These are phyloP conservation scores for Brachionus rubens DNA, from an alignment of 1,140 invertebrate species.

Conservation along the genomic window DNA sequence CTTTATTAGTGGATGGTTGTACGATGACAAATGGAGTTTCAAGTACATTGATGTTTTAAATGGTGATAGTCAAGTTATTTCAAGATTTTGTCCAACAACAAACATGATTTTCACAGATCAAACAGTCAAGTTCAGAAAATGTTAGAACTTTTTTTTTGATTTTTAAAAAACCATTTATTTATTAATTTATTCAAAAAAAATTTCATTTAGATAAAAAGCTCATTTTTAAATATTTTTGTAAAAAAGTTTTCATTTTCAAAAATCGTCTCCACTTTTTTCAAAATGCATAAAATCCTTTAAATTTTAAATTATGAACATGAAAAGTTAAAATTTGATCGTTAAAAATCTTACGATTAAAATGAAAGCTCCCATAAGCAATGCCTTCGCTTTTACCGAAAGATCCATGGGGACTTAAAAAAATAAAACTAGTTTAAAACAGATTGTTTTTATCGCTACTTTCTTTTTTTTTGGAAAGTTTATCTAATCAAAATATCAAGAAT, in stretches of 20 bases:
- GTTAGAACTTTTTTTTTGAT: slow-evolving; percentile 16
- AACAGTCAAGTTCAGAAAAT: slow-evolving; percentile 43
- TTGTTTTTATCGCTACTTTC: too few species aligned
- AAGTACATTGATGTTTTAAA: slow-evolving; percentile 4
- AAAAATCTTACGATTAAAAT: slow-evolving; percentile 62
- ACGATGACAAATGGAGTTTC: slow-evolving; percentile 37
- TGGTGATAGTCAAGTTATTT: slow-evolving; percentile 6
- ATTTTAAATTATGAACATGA: too few species aligned
- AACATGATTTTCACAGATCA: slow-evolving; percentile 2
- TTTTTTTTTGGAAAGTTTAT: too few species aligned
- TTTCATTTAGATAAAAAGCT: too few species aligned
- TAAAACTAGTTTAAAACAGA: not conserved
- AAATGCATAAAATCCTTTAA: slow-evolving; percentile 52
- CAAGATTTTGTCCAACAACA: slow-evolving; percentile 23
- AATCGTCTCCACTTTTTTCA: slow-evolving; percentile 48
- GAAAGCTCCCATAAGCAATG: slow-evolving; percentile 70
- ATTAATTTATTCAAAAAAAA: slow-evolving; percentile 32
- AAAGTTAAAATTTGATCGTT: too few species aligned
- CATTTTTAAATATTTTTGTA: slow-evolving; percentile 14
- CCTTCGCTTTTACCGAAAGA: slow-evolving; percentile 76
- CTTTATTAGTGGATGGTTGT: slow-evolving; percentile 23
- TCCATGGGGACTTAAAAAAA: slow-evolving; percentile 66
- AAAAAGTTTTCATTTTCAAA: not conserved
- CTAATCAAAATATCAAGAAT: not conserved
- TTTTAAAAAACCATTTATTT: not conserved